Evolutionary conservation across 2,797 vertebrate genomes (phyloP).

Genomic region (Trachops cirrhosus): DNA sequence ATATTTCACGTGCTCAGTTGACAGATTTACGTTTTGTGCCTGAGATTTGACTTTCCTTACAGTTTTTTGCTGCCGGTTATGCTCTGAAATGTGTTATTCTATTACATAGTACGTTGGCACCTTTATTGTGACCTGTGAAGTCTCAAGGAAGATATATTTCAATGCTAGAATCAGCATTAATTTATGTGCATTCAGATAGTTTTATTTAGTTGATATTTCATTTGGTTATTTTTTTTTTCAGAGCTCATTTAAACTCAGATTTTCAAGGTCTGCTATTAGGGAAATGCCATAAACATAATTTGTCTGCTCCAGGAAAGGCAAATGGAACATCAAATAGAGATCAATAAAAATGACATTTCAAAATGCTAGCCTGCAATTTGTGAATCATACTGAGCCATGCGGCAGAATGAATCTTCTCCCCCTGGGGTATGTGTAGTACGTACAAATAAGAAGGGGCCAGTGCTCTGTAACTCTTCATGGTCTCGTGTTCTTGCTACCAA

Average conservation of each 20-base stretch:
- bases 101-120: neutral
- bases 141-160: conserved; percentile 53
- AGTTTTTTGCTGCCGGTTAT: conserved; percentile 18
- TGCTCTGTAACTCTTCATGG: neutral
- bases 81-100: conserved; percentile 21
- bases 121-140: conserved; percentile 41
- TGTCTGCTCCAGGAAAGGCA: conserved; percentile 70
- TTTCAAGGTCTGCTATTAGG: conserved; percentile 72
- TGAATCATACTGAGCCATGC: conserved; percentile 53
- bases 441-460: neutral
- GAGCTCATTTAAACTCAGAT: conserved; percentile 69
- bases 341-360: conserved; percentile 78
- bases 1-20: conserved; percentile 32
- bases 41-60: conserved; percentile 46
- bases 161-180: conserved; percentile 63
- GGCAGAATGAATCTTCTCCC: conserved; percentile 33
- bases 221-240: conserved; percentile 57
- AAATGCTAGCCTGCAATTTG: conserved; percentile 71
- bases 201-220: conserved; percentile 70
- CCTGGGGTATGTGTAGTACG: conserved; percentile 4
- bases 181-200: conserved; percentile 61
- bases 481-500: neutral
- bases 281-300: conserved; percentile 75
- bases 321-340: conserved; percentile 73
- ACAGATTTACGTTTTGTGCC: conserved; percentile 50